Conservation (phyloP, 1,140 invertebrate genomes). For the Drosophila arizonae region DNA sequence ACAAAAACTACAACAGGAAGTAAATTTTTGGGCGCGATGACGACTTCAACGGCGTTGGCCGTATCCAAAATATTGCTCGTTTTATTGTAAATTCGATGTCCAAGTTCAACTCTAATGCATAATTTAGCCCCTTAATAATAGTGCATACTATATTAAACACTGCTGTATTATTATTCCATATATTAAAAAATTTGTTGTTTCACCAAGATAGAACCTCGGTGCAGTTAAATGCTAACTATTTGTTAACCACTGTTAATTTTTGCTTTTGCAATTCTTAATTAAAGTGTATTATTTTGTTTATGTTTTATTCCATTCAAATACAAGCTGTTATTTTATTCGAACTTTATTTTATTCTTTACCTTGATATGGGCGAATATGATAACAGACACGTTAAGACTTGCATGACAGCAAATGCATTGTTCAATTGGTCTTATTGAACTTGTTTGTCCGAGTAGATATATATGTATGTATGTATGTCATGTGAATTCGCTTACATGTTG, state of each 20-base stretch:
- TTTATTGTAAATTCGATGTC: slow-evolving; percentile 70
- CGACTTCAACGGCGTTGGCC: background rate
- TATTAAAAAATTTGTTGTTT: slow-evolving; percentile 76
- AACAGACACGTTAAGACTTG: background rate
- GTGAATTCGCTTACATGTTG: background rate
- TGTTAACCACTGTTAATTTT: slow-evolving; percentile 10
- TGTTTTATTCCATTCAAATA: slow-evolving; percentile 62
- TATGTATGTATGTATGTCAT: no score
- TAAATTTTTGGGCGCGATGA: slow-evolving; percentile 29
- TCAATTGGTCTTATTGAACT: background rate
- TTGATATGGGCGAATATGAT: background rate
- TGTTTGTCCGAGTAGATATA: no score
- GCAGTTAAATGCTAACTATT: slow-evolving; percentile 21
- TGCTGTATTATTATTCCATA: slow-evolving; percentile 79
- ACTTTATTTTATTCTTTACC: background rate
- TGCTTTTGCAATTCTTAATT: slow-evolving; percentile 29
- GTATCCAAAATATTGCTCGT: slow-evolving; percentile 24
- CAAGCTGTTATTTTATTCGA: slow-evolving; percentile 45
- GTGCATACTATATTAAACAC: slow-evolving; percentile 65
- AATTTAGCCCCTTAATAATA: slow-evolving; percentile 76
- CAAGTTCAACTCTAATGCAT: slow-evolving; percentile 65
- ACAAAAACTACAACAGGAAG: slow-evolving; percentile 90
- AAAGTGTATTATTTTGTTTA: slow-evolving; percentile 52
- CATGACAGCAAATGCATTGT: background rate
- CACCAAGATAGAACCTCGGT: slow-evolving; percentile 25